Base-by-base conservation (phyloP, 2,888 invertebrate species). In the Coronaproctus castanopsis region DNA sequence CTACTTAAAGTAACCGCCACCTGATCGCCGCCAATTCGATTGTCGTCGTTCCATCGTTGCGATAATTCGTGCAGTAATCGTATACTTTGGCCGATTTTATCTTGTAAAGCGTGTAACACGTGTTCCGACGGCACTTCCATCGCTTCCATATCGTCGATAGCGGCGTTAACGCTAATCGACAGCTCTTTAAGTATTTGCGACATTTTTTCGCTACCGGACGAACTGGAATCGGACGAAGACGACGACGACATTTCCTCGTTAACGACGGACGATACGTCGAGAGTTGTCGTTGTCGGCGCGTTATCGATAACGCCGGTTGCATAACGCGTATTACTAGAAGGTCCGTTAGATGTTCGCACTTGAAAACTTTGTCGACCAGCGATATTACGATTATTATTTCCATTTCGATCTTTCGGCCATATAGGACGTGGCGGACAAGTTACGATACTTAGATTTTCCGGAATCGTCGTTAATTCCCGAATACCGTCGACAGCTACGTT, bases 1-100 rank as follows among this genome's bases (percentile, higher is more conserved):
- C 54, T 36, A 48, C 54, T 53, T 2, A 58, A 48, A 21, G 54
- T 58, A 18, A 48, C 48, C 24, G 36, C 22, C 36, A 36, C 36
- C 36, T 36, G 8, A 14, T 36, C 59, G 56, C 57, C 57, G 23
- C 36, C 61, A 54, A 52, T 59, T 61, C 63, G 57, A 64, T 65
- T 20, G 61, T 62, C 59, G 55, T 59, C 64, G 60, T 64, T 65
- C 58, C 62, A 19, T 14, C 2, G 20, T 21, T 22, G 3, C 21
- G 52, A 24, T 36, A 21, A 20, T 21, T 19, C 8, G 22, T 5
- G 21, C 21, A 21, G 51, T 22, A 54, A 19, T 21, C 58, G 51
- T 22, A 54, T 18, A 22, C 58, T 52, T 18, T 21, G n/a, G 49
- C 48, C 51, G 58, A 58, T 54, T 52, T 58, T 58, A 24, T 52